Conservation (phyloP, 2,888 invertebrate genomes). For the Litoditis marina region DNA sequence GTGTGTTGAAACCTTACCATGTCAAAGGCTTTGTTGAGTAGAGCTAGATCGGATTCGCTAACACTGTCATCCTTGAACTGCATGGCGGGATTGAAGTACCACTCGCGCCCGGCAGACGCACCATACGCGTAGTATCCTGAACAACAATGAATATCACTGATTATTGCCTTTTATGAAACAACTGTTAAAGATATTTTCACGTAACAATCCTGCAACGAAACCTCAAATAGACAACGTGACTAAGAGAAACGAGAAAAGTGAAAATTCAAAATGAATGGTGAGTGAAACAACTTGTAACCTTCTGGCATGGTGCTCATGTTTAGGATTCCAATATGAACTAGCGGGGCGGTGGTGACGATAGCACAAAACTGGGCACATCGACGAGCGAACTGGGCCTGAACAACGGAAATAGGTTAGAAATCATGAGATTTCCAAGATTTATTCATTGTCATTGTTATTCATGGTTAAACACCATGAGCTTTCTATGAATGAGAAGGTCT, state of each 20-base stretch:
- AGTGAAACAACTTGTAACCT: too few relatives aligned
- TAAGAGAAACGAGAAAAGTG: too few relatives aligned
- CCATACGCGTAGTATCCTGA: constrained; percentile 51
- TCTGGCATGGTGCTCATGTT: constrained; percentile 54
- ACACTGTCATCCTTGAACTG: constrained; percentile 52
- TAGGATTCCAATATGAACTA: constrained; percentile 50
- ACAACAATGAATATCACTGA: too few relatives aligned
- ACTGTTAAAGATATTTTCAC: too few relatives aligned
- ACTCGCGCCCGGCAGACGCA: constrained; percentile 56
- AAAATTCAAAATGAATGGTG: too few relatives aligned
- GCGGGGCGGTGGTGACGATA: constrained; percentile 53
- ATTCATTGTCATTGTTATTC: neutral
- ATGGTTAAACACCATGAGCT: neutral
- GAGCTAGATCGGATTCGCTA: constrained; percentile 32
- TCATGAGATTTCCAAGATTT: neutral
- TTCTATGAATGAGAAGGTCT: neutral
- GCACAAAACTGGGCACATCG: constrained; percentile 57
- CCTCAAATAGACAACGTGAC: too few relatives aligned
- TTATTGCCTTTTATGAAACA: too few relatives aligned
- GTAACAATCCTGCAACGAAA: too few relatives aligned
- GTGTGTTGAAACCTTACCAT: constrained; percentile 22
- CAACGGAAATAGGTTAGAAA: too few relatives aligned
- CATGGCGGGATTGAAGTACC: constrained; percentile 50
- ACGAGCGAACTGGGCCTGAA: constrained; percentile 53
- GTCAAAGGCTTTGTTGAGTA: constrained; percentile 47